phyloP scores from a whole-genome alignment of 2,113 vertebrate genomes.

The Hassar affinis region DNA sequence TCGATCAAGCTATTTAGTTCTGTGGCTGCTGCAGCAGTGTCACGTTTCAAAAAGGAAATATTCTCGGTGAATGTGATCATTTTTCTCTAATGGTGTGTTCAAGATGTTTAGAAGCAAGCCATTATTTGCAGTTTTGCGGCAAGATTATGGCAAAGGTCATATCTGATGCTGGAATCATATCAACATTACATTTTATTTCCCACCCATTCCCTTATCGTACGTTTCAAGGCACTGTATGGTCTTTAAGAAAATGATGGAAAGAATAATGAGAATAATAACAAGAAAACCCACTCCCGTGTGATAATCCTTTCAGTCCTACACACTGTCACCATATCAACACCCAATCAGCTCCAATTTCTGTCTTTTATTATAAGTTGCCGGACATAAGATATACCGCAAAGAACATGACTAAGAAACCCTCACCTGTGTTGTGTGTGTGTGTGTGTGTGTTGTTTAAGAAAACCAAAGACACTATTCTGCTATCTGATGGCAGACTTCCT shows the following conservation, averaged over 20 bases:
- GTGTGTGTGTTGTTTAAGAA: conserved; percentile 21
- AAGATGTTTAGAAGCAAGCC: neutral
- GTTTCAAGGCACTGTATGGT: neutral
- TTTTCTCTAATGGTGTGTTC: neutral
- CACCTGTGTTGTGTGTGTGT: neutral
- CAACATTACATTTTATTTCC: neutral
- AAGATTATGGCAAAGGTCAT: neutral
- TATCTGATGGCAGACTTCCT: conserved; percentile 56
- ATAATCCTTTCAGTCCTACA: neutral
- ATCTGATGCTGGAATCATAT: neutral
- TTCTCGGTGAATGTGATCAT: neutral
- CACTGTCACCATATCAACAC: neutral
- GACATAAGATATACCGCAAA: neutral
- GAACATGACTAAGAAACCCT: neutral
- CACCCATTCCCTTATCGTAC: neutral
- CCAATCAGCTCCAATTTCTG: neutral
- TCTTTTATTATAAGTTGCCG: neutral
- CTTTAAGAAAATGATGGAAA: neutral
- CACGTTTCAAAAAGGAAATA: neutral
- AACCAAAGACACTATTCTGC: conserved; percentile 57
- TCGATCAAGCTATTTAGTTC: neutral
- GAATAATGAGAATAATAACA: neutral
- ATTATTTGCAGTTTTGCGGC: too few species aligned
- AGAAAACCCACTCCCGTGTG: neutral
- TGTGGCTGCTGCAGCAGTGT: neutral